A percentile compares a stretch with the other conserved stretches of the same genome.
These are phyloP conservation scores for Tragelaphus imberbis DNA, from an alignment of 2,113 vertebrate species.

Conservation along the genomic window DNA sequence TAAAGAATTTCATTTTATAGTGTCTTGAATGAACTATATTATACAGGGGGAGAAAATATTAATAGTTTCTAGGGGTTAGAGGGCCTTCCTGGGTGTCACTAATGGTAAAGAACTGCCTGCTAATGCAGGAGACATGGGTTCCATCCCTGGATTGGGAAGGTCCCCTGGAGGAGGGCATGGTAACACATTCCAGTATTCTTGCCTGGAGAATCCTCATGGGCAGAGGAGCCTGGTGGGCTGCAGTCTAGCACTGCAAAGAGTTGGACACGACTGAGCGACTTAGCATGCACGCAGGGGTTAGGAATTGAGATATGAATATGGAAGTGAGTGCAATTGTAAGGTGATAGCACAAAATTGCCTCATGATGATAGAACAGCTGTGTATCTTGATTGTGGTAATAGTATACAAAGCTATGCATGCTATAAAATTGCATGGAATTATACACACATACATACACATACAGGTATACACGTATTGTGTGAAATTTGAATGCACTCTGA, in stretches of 20 bases:
- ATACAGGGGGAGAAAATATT: background rate
- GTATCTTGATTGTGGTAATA: background rate
- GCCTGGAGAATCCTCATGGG: background rate
- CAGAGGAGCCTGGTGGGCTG: background rate
- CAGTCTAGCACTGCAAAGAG: background rate
- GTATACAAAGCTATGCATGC: background rate
- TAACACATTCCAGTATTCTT: background rate
- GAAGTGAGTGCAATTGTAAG: background rate
- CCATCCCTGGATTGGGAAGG: background rate
- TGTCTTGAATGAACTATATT: background rate
- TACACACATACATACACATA: background rate
- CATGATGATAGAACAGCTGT: background rate
- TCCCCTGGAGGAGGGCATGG: background rate
- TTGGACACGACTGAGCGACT: rapidly evolving
- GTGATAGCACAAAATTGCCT: background rate
- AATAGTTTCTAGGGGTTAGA: background rate
- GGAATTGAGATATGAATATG: background rate
- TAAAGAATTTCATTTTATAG: background rate
- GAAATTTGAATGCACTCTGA: background rate
- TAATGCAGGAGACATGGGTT: background rate
- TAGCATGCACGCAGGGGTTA: background rate
- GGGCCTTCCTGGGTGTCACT: background rate
- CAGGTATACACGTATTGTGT: background rate
- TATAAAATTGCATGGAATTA: background rate
- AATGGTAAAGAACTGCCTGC: background rate